These are phyloP conservation scores for Hydractinia symbiolongicarpus DNA, from an alignment of 30 jellyfish, hydroid and myxozoan genomes.

Conservation along the genomic window DNA sequence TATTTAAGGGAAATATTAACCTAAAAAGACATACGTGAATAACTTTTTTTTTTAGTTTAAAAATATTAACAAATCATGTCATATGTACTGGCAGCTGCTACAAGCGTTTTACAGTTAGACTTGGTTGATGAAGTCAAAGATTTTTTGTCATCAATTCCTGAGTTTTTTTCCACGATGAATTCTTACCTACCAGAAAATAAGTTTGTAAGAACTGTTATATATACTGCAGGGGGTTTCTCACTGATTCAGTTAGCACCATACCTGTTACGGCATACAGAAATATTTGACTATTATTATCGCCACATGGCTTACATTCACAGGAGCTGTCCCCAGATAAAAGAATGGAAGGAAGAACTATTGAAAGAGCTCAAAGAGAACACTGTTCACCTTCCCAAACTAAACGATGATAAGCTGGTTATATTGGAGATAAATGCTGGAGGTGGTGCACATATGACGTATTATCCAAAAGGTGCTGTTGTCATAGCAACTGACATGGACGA, in stretches of 20 bases:
- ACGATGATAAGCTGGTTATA: constrained; percentile 7
- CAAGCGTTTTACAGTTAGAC: constrained; percentile 1
- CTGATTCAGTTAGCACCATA: constrained; percentile 6
- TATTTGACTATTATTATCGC: constrained; percentile 1
- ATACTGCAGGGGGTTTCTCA: not conserved
- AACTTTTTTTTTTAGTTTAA: too few relatives aligned
- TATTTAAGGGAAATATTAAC: too few relatives aligned
- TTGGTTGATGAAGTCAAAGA: not conserved
- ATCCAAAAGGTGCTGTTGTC: constrained; percentile 3
- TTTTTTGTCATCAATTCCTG: not conserved
- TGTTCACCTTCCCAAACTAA: constrained; percentile 6
- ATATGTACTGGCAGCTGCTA: not conserved
- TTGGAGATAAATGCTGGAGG: constrained; percentile 23
- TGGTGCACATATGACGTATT: constrained; percentile 9
- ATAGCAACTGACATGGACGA: constrained; percentile 4
- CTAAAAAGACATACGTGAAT: too few relatives aligned
- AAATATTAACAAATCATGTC: not conserved
- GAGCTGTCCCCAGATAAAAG: constrained; percentile 13
- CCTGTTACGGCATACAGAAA: not conserved
- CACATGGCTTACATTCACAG: constrained; percentile 19
- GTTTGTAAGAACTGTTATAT: not conserved
- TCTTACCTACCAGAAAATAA: constrained; percentile 21
- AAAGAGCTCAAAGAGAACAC: not conserved
- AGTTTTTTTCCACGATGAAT: constrained; percentile 11
- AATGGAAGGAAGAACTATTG: not conserved